These are phyloP conservation scores for Gnathonemus echidnorhynchus DNA, from an alignment of 2,113 vertebrate genomes.

Conservation along the genomic window DNA sequence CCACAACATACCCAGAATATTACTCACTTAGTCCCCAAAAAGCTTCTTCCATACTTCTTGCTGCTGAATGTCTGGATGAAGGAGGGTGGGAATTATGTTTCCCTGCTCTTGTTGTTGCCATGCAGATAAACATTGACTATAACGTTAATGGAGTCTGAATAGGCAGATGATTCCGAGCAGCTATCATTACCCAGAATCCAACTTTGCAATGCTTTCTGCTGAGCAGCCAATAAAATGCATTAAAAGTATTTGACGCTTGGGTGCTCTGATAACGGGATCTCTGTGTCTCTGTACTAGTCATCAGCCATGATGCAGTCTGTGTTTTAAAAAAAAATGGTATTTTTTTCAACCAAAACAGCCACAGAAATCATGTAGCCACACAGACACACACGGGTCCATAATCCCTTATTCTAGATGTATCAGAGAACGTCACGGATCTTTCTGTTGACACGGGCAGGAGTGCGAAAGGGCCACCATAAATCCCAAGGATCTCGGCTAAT, in stretches of 20 bases:
- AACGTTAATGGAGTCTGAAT: background rate
- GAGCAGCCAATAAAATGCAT: background rate
- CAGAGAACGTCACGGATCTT: background rate
- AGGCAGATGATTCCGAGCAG: background rate
- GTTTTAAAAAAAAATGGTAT: background rate
- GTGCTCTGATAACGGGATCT: background rate
- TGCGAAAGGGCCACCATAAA: background rate
- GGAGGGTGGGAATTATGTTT: background rate
- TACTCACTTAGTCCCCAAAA: background rate
- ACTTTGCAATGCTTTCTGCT: background rate
- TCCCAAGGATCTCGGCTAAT: background rate
- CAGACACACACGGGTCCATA: background rate
- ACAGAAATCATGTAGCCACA: background rate
- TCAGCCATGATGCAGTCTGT: background rate
- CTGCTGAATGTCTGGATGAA: background rate
- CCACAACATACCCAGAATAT: background rate
- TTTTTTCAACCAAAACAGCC: background rate
- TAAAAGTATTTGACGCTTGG: background rate
- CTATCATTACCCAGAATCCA: background rate
- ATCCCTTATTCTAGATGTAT: background rate
- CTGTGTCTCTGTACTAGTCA: background rate
- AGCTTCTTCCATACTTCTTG: background rate
- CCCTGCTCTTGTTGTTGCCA: background rate
- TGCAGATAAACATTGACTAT: background rate
- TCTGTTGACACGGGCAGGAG: background rate